Conservation (phyloP, 2,797 vertebrate genomes). For the Platyrinchus mystaceus region DNA sequence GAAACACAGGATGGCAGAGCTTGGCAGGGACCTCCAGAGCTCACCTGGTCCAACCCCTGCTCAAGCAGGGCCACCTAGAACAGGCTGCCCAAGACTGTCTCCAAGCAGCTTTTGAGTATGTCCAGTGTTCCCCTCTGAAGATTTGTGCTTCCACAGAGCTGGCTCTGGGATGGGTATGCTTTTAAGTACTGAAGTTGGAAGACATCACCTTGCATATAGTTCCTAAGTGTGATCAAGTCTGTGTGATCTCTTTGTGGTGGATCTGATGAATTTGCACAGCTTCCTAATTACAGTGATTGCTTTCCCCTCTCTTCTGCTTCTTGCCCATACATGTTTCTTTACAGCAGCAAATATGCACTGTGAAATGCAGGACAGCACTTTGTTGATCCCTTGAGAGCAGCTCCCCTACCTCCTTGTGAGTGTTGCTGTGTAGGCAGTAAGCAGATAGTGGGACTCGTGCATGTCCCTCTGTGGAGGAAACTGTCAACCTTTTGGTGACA, state of each 20-base stretch:
- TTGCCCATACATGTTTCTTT: neutral
- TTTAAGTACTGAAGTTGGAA: neutral
- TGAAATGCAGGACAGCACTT: neutral
- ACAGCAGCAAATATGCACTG: neutral
- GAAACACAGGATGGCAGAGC: neutral
- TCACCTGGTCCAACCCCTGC: neutral
- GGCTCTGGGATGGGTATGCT: neutral
- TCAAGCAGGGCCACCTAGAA: neutral
- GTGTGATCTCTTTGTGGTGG: neutral
- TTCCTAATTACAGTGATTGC: neutral
- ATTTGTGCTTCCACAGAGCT: neutral
- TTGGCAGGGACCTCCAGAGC: neutral
- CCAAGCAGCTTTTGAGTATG: neutral
- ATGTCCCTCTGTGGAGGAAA: neutral
- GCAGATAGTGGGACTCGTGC: neutral
- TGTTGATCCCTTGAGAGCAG: neutral
- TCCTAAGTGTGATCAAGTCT: neutral
- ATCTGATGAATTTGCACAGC: neutral
- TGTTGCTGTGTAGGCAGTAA: neutral
- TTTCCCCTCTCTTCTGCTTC: neutral
- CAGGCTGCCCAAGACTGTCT: neutral
- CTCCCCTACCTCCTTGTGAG: neutral
- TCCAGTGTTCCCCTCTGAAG: neutral
- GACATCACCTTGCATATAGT: neutral
- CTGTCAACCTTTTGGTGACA: neutral